Evolutionary conservation across 2,797 vertebrate genomes (phyloP).

Genomic region (Petrocephalus sullivani): DNA sequence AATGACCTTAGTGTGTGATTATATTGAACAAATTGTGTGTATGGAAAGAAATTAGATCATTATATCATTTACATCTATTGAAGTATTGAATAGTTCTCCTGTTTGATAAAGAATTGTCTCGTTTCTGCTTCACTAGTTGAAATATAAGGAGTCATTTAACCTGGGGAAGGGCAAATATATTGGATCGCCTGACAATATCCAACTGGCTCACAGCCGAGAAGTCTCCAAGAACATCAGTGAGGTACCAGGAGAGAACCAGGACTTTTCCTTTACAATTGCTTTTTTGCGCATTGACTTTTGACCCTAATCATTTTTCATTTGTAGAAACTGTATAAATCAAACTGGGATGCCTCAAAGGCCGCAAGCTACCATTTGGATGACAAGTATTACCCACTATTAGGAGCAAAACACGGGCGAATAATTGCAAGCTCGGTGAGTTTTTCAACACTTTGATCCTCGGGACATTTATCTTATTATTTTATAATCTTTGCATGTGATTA

Average conservation of each 20-base stretch:
- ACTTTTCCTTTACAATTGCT: neutral
- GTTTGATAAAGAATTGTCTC: neutral
- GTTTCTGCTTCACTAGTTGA: slow-evolving; percentile 66
- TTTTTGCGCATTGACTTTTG: neutral
- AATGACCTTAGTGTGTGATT: neutral
- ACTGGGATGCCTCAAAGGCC: slow-evolving; percentile 81
- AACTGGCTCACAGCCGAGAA: slow-evolving; percentile 81
- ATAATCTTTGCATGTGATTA: neutral
- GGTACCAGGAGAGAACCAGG: slow-evolving; percentile 54
- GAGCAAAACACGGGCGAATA: slow-evolving; percentile 73
- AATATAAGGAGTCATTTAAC: slow-evolving; percentile 97
- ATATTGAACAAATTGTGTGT: neutral
- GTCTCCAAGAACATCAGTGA: slow-evolving; percentile 78
- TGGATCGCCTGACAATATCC: slow-evolving; percentile 82
- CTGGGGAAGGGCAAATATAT: slow-evolving; percentile 84
- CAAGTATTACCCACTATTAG: slow-evolving; percentile 78
- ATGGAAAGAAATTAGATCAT: neutral
- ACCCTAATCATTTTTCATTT: slow-evolving; percentile 26
- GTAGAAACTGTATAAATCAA: slow-evolving; percentile 82
- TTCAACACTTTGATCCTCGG: neutral
- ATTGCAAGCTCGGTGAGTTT: slow-evolving; percentile 78
- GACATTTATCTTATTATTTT: neutral
- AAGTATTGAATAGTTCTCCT: neutral
- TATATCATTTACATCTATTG: neutral
- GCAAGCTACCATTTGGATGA: slow-evolving; percentile 77